Evolutionary conservation across 2,888 invertebrate species (phyloP).

Genomic region (Xylota segnis): DNA sequence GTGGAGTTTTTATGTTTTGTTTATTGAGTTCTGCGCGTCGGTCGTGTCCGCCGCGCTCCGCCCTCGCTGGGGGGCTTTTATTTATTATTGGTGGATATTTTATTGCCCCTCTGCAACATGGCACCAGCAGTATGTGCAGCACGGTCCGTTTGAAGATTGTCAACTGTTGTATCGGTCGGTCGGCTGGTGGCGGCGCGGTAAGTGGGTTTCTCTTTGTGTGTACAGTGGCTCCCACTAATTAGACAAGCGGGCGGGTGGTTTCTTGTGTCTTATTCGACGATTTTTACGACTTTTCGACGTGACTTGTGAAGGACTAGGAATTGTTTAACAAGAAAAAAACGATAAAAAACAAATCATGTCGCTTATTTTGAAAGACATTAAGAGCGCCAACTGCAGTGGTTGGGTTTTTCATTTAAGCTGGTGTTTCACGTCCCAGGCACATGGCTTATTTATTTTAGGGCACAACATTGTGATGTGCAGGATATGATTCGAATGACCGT

Average conservation of each 20-base stretch:
- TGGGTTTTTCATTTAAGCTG: neutral
- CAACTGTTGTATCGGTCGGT: constrained; percentile 38
- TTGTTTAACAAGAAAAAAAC: neutral
- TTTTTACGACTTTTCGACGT: constrained; percentile 72
- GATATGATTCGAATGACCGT: no score
- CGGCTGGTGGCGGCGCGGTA: constrained; percentile 21
- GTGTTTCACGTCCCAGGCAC: neutral
- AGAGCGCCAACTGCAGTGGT: neutral
- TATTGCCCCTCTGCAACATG: constrained; percentile 68
- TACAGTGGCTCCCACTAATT: constrained; percentile 71
- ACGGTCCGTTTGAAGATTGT: constrained; percentile 75
- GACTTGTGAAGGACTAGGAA: constrained; percentile 62
- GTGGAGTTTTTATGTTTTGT: constrained; percentile 64
- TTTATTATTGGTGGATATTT: constrained; percentile 75
- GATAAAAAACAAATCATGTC: constrained; percentile 6
- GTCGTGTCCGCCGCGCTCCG: constrained; percentile 48
- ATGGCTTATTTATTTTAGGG: neutral
- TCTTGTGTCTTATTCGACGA: constrained; percentile 41
- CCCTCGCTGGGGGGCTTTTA: constrained; percentile 64
- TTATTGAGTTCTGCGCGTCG: constrained; percentile 57
- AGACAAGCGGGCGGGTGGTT: constrained; percentile 56
- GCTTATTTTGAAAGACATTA: neutral
- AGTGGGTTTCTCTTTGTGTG: constrained; percentile 25
- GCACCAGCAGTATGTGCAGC: constrained; percentile 39
- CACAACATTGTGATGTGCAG: no score